phyloP scores from a whole-genome alignment of 2,797 vertebrate genomes.

The Phylloscopus collybita region DNA sequence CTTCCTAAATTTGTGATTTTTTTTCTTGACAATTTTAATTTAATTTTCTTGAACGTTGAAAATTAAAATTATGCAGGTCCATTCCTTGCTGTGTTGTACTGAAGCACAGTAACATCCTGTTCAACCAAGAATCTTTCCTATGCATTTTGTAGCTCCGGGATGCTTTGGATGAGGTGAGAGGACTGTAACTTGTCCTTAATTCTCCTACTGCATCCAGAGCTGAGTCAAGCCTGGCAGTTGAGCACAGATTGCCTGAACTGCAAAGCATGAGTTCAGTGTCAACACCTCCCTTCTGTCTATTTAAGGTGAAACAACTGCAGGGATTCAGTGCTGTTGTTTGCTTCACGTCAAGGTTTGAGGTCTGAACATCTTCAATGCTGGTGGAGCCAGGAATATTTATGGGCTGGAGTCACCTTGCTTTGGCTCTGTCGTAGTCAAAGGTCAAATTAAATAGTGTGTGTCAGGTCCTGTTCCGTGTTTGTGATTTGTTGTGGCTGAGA shows the following conservation, averaged over 20 bases:
- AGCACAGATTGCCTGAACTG: not conserved
- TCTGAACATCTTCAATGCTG: not conserved
- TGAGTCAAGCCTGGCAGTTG: not conserved
- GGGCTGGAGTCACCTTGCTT: not conserved
- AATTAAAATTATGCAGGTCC: not conserved
- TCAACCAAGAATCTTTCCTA: not conserved
- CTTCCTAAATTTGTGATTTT: not conserved
- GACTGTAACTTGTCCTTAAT: not conserved
- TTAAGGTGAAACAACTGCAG: not conserved
- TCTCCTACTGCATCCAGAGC: not conserved
- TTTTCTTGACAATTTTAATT: not conserved
- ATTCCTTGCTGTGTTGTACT: not conserved
- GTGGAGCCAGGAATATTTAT: not conserved
- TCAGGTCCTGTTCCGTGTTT: not conserved
- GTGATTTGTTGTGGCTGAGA: not conserved
- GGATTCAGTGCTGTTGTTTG: accelerated
- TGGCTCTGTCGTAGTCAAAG: accelerated
- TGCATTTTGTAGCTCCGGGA: not conserved
- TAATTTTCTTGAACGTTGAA: not conserved
- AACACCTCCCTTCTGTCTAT: not conserved
- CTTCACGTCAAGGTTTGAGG: not conserved
- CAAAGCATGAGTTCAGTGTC: not conserved
- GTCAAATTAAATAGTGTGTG: not conserved
- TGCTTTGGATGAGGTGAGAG: not conserved
- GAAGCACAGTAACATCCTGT: not conserved